phyloP scores from a whole-genome alignment of 2,797 vertebrate genomes.

The Eupleurogrammus muticus region DNA sequence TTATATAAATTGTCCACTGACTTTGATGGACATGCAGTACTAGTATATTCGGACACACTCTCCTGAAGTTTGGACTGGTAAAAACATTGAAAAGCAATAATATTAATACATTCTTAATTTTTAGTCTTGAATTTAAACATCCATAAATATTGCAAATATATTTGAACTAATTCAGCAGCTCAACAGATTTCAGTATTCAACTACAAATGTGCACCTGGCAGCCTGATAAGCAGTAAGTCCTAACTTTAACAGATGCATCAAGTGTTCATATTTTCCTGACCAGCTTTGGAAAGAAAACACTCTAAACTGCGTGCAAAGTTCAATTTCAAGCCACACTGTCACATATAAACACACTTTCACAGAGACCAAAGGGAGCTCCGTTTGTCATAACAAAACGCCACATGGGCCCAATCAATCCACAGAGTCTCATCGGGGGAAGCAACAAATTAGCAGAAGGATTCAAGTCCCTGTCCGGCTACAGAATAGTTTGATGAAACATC shows the following conservation, averaged over 20 bases:
- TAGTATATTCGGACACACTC: no score
- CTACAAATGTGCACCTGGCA: not conserved
- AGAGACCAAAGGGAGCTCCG: constrained; percentile 21
- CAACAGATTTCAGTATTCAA: not conserved
- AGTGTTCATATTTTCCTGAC: not conserved
- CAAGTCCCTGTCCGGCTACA: constrained; percentile 10
- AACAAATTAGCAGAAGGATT: constrained; percentile 60
- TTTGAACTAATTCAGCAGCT: not conserved
- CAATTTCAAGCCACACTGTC: not conserved
- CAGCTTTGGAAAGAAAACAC: not conserved
- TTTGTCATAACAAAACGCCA: constrained; percentile 44
- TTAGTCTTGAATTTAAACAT: not conserved
- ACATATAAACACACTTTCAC: not conserved
- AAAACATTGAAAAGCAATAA: not conserved
- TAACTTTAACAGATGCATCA: constrained; percentile 1
- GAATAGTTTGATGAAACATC: constrained; percentile 25
- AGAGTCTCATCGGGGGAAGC: constrained; percentile 52
- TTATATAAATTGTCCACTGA: not conserved
- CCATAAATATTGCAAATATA: not conserved
- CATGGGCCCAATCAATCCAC: constrained; percentile 23
- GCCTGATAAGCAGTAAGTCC: not conserved
- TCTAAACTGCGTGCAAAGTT: not conserved
- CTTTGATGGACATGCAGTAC: not conserved
- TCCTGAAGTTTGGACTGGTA: no score
- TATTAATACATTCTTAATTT: not conserved